Evolutionary conservation across 2,888 invertebrate genomes (phyloP).

Genomic region (Mimas tiliae): DNA sequence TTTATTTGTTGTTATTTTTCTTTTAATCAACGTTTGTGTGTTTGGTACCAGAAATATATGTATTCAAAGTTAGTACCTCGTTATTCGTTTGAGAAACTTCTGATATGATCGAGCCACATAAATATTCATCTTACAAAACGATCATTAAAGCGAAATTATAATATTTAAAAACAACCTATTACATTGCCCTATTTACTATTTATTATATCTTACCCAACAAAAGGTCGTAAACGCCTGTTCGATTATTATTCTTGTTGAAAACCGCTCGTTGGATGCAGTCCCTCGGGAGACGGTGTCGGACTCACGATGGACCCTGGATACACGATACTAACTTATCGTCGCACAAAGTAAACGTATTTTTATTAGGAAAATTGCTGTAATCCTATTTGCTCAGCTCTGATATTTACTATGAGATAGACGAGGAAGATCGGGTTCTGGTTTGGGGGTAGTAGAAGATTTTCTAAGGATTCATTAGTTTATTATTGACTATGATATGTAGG

Average conservation of each 20-base stretch:
- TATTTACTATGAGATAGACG: not conserved
- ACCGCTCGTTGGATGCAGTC: constrained; percentile 53
- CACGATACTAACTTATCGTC: constrained; percentile 49
- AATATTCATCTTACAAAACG: too few relatives aligned
- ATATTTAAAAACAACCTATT: too few relatives aligned
- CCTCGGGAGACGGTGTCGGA: constrained; percentile 55
- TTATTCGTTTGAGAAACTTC: too few relatives aligned
- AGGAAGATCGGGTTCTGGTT: not conserved
- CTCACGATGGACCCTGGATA: constrained; percentile 51
- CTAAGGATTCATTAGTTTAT: too few relatives aligned
- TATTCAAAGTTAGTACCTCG: too few relatives aligned
- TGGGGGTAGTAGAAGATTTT: not conserved
- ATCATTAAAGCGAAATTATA: too few relatives aligned
- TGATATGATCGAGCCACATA: too few relatives aligned
- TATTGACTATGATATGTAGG: too few relatives aligned
- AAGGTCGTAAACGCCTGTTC: constrained; percentile 38
- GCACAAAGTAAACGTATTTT: constrained; percentile 1
- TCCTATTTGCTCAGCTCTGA: not conserved
- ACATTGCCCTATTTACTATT: not conserved
- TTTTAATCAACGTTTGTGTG: too few relatives aligned
- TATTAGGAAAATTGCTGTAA: not conserved
- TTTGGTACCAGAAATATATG: too few relatives aligned
- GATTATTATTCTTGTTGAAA: constrained; percentile 67
- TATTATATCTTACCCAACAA: not conserved
- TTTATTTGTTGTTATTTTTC: too few relatives aligned